These are phyloP conservation scores for Zelleria hepariella DNA, from an alignment of 2,888 invertebrate genomes.

Conservation along the genomic window DNA sequence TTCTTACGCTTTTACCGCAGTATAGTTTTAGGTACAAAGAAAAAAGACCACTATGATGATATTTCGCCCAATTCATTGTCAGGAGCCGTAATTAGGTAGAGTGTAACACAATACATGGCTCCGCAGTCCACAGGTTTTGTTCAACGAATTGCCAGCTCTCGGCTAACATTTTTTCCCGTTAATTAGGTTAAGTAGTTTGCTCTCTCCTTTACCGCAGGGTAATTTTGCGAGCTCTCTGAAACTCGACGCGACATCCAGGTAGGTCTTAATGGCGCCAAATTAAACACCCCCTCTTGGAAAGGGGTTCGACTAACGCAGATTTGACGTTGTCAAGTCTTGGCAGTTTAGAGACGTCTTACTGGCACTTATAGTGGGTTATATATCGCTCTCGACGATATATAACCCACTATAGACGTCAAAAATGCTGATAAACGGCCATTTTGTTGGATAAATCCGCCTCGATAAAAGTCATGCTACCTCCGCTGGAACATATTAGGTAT, in stretches of 20 bases:
- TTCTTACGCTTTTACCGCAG: background rate
- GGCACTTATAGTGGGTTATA: no score
- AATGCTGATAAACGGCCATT: no score
- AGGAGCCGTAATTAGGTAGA: background rate
- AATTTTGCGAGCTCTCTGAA: slow-evolving; percentile 42
- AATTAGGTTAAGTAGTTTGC: slow-evolving; percentile 61
- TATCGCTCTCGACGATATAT: no score
- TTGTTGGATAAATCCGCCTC: no score
- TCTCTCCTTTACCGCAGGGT: slow-evolving; percentile 35
- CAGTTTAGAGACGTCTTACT: no score
- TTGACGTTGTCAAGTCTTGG: no score
- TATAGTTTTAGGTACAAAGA: background rate
- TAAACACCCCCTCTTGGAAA: slow-evolving; percentile 40
- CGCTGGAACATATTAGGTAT: no score
- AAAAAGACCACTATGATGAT: background rate
- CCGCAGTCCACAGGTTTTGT: background rate
- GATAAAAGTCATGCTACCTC: no score
- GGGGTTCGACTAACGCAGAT: no score
- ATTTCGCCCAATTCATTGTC: background rate
- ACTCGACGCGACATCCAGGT: slow-evolving; percentile 37
- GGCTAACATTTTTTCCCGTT: slow-evolving; percentile 35
- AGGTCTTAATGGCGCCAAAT: slow-evolving; percentile 41
- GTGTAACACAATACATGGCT: background rate
- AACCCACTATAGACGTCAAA: no score
- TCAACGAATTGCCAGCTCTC: background rate